Percentiles rank a stretch among this genome's conserved stretches.
Conservation (phyloP, 92 coral and sea anemone genomes). For the Hydrozoanthus gracilis region DNA sequence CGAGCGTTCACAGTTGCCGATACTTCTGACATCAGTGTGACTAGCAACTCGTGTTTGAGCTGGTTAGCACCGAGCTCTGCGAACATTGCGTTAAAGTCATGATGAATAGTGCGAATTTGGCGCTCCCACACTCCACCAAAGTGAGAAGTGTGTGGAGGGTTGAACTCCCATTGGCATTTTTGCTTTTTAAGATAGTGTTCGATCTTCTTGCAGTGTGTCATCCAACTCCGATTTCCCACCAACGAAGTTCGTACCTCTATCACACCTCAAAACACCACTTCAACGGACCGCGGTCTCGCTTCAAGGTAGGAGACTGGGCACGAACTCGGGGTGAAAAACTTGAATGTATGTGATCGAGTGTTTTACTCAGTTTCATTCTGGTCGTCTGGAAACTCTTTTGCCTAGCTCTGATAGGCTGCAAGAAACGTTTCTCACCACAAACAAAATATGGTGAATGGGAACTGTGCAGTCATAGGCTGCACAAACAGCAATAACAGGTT, state of each 20-base stretch:
- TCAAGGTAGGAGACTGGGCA: too few species aligned
- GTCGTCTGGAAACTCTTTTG: constrained; percentile 20
- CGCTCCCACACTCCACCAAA: too few species aligned
- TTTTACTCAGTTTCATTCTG: constrained; percentile 8
- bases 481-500: constrained; percentile 51
- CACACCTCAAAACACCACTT: neutral
- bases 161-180: constrained; percentile 25
- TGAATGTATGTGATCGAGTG: neutral
- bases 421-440: constrained; percentile 41
- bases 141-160: too few species aligned
- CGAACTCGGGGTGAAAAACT: neutral
- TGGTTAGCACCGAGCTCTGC: too few species aligned
- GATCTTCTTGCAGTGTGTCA: neutral
- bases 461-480: constrained; percentile 40
- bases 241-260: neutral
- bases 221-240: constrained; percentile 24
- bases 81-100: too few species aligned
- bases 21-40: constrained; percentile 36
- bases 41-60: constrained; percentile 15
- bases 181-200: neutral
- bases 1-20: constrained; percentile 40
- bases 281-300: too few species aligned
- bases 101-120: too few species aligned
- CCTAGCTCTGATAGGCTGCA: constrained; percentile 26
- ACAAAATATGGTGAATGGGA: constrained; percentile 44